Conservation (phyloP, 2,888 invertebrate genomes). For the Drosophila bunnanda region DNA sequence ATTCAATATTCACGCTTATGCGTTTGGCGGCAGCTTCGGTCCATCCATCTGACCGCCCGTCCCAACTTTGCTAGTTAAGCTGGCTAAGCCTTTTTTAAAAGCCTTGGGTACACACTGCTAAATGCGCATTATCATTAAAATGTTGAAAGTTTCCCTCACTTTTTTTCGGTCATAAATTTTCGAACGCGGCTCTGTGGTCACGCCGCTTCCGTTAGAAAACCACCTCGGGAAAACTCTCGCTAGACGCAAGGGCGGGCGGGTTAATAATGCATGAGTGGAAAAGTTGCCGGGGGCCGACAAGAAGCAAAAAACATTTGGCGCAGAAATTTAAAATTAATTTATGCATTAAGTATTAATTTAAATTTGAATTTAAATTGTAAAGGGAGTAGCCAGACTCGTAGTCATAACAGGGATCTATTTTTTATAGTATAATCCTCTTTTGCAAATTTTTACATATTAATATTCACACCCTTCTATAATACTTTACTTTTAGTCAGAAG, state of each 20-base stretch:
- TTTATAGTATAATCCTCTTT: too few relatives aligned
- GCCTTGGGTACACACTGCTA: slow-evolving; percentile 77
- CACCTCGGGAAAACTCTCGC: slow-evolving; percentile 41
- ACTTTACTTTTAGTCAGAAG: too few relatives aligned
- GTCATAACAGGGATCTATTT: neutral
- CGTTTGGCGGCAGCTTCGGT: slow-evolving; percentile 44
- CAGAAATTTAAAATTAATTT: slow-evolving; percentile 50
- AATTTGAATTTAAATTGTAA: slow-evolving; percentile 33
- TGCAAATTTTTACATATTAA: neutral
- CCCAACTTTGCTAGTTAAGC: slow-evolving; percentile 75
- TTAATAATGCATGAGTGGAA: slow-evolving; percentile 72
- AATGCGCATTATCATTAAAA: slow-evolving; percentile 82
- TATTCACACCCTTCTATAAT: neutral
- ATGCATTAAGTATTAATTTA: slow-evolving; percentile 61
- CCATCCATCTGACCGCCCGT: slow-evolving; percentile 13
- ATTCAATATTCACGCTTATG: slow-evolving; percentile 76
- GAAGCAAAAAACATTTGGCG: slow-evolving; percentile 36
- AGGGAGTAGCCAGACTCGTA: neutral
- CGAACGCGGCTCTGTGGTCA: slow-evolving; percentile 49
- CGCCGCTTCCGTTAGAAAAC: slow-evolving; percentile 55
- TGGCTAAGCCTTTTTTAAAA: slow-evolving; percentile 79
- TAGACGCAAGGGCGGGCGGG: slow-evolving; percentile 24
- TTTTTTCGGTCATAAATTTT: slow-evolving; percentile 67
- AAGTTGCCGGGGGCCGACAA: slow-evolving; percentile 37
- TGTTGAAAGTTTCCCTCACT: slow-evolving; percentile 67